Percentiles rank a stretch among this genome's conserved stretches.
These are phyloP conservation scores for Heterohyrax brucei DNA, from an alignment of 2,797 vertebrate genomes.

Conservation along the genomic window DNA sequence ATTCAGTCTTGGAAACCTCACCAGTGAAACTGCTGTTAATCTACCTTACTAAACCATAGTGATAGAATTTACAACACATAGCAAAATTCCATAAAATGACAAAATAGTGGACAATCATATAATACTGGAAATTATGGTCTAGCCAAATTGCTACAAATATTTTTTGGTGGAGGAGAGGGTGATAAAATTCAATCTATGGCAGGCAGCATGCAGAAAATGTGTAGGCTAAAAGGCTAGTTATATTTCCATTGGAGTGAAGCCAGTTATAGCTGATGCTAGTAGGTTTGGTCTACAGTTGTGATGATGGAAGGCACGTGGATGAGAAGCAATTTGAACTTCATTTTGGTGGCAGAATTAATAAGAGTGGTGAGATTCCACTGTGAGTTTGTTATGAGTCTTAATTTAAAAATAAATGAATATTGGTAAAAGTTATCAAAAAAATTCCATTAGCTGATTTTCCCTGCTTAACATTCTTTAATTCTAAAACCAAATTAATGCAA, in stretches of 20 bases:
- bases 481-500: neutral
- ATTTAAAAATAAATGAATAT: neutral
- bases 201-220: neutral
- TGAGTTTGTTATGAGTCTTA: neutral
- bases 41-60: no score
- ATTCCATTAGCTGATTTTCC: neutral
- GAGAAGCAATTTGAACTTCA: neutral
- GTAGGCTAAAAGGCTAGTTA: neutral
- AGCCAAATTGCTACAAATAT: no score
- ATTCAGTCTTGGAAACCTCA: no score
- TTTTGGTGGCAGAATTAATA: neutral
- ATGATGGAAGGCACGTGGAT: neutral
- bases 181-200: no score
- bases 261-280: neutral
- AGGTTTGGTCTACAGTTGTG: neutral
- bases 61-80: no score
- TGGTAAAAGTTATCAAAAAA: neutral
- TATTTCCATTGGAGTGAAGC: neutral
- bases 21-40: no score
- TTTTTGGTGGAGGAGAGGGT: no score
- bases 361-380: neutral
- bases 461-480: neutral
- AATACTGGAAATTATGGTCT: no score
- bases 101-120: no score
- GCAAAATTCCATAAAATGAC: no score